phyloP scores from a whole-genome alignment of 2,113 vertebrate species.

The Podarcis raffonei region DNA sequence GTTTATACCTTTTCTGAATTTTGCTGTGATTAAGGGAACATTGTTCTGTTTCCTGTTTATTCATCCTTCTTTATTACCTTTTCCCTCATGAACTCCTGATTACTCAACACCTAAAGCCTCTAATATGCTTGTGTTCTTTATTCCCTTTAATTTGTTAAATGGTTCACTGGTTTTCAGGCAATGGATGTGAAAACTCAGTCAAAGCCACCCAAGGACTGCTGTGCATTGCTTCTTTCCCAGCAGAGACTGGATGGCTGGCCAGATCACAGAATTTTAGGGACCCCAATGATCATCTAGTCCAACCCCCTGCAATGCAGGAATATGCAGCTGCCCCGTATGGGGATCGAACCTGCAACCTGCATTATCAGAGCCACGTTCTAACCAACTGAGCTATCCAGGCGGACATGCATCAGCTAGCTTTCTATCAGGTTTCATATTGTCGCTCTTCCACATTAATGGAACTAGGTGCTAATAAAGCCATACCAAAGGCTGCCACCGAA shows the following conservation, averaged over 20 bases:
- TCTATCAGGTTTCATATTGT: neutral
- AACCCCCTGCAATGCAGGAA: no score
- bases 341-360: no score
- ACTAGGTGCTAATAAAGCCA: neutral
- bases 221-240: no score
- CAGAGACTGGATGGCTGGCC: neutral
- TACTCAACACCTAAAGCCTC: fast-evolving
- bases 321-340: fast-evolving
- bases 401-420: no score
- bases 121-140: neutral
- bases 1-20: neutral
- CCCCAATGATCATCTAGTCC: no score
- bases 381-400: no score
- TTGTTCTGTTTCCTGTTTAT: neutral
- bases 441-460: neutral
- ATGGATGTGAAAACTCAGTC: neutral
- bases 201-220: neutral
- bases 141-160: neutral
- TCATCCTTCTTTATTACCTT: neutral
- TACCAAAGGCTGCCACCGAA: neutral
- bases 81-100: neutral
- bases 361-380: no score
- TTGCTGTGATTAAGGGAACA: conserved; percentile 9
- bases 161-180: neutral
- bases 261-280: no score